phyloP scores from a whole-genome alignment of 1,140 invertebrate genomes.

The Leucophenga varia region DNA sequence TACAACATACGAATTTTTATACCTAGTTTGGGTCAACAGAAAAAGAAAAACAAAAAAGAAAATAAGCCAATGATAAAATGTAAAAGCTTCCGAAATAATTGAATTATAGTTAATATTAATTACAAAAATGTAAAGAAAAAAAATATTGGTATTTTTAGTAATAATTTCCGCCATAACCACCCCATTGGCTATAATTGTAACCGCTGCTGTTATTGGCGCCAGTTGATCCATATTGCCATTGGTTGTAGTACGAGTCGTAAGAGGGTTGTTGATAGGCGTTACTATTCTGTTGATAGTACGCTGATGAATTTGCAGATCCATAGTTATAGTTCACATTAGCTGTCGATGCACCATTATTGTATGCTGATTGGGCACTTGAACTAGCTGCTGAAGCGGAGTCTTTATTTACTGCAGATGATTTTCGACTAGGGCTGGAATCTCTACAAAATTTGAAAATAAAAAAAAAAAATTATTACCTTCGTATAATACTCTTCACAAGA shows the following conservation, averaged over 20 bases:
- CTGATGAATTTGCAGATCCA: conserved; percentile 59
- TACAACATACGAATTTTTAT: too few species aligned
- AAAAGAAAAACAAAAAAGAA: too few species aligned
- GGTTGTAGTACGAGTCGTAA: conserved; percentile 69
- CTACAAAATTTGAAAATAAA: conserved; percentile 20
- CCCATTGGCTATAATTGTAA: conserved; percentile 66
- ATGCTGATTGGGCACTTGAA: conserved; percentile 23
- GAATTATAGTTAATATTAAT: neutral
- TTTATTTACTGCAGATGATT: conserved; percentile 29
- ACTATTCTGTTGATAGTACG: conserved; percentile 60
- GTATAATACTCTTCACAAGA: too few species aligned
- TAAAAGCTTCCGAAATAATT: neutral
- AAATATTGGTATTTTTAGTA: conserved; percentile 23
- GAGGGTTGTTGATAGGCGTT: conserved; percentile 63
- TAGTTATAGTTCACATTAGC: conserved; percentile 37
- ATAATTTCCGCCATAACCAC: conserved; percentile 57
- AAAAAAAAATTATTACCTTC: conserved; percentile 7
- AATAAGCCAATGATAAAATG: too few species aligned
- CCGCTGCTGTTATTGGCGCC: conserved; percentile 63
- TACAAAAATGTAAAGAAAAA: neutral
- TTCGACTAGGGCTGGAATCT: conserved; percentile 44
- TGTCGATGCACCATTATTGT: conserved; percentile 38
- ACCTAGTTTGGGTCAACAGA: too few species aligned
- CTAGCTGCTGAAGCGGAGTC: conserved; percentile 20
- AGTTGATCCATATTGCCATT: conserved; percentile 68